Evolutionary conservation across 2,113 vertebrate genomes (phyloP), one percentile per base, ranked within the genome.

Genomic region (Calidris pugnax): DNA sequence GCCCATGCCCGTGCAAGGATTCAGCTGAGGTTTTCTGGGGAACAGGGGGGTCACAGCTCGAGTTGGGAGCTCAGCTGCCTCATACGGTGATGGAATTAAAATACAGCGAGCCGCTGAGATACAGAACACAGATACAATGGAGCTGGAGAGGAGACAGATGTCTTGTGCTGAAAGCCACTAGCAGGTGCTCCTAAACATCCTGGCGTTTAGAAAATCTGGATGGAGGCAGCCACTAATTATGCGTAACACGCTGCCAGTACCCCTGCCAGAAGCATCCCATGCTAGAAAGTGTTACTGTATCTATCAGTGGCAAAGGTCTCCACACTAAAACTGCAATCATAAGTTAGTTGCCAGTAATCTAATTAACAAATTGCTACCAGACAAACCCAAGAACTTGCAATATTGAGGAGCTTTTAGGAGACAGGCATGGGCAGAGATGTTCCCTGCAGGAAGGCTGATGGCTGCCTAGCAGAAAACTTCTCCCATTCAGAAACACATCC

Each of bases 141-240:
- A 73, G 39, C 57, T 89, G 62, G 66, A 92, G 45, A 63, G 50
- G 45, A 95, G 62, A 85, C 69, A 92, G 80, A 90, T 87, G 87
- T 48, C 92, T 81, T 53, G 43, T 82, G 69, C 87, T 95, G 94
- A 95, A 95, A 97, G 87, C 81, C 55, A 55, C 80, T 66, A 93
- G 71, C 97, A 97, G 96, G 88, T 93, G 92, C 68, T 93, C 69
- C 92, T 91, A 76, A 93, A 92, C 69, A 85, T 79, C 69, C 69
- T 79, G 73, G 57, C 1, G 2, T 73, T 82, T 19, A 53, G 45
- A 84, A 92, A 75, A 85, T 76, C 50, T 94, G 91, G 41, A 75
- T 0, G 4, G 57, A 80, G 77, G 75, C 84, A 95, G 76, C 32
- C 62, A 53, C 57, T 89, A 91, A 91, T 76, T 57, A 86, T 5